Percentiles rank a stretch among this genome's conserved stretches.
Conservation (phyloP, 2,797 vertebrate genomes). For the Sebastes cheni region DNA sequence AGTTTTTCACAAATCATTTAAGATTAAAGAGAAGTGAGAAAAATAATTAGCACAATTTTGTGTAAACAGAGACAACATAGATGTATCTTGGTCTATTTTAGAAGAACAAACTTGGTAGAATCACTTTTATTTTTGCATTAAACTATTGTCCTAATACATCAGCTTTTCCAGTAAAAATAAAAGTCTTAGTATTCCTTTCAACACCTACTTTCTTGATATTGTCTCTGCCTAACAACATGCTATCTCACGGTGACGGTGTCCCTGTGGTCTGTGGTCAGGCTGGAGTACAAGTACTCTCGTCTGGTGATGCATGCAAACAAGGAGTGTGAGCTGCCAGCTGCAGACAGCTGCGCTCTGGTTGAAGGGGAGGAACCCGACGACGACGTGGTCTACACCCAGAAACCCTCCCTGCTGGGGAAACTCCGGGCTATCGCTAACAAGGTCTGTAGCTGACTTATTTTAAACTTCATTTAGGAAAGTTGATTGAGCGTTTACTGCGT, state of each 20-base stretch:
- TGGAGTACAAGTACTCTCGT: conserved; percentile 98
- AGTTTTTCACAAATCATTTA: neutral
- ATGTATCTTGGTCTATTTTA: neutral
- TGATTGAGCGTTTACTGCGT: neutral
- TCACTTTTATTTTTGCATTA: neutral
- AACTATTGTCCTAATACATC: neutral
- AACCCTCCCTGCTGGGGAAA: conserved; percentile 92
- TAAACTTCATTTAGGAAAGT: neutral
- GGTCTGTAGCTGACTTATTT: conserved; percentile 74
- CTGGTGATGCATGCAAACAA: conserved; percentile 96
- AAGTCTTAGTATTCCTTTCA: neutral
- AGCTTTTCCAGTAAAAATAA: neutral
- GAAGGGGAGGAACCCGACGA: conserved; percentile 92
- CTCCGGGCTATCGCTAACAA: conserved; percentile 94
- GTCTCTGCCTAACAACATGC: neutral
- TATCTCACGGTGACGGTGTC: conserved; percentile 2
- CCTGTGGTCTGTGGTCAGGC: conserved; percentile 74
- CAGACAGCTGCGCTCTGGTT: conserved; percentile 96
- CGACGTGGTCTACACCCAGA: conserved; percentile 93
- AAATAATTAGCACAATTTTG: neutral
- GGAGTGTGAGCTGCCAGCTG: conserved; percentile 93
- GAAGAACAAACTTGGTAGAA: neutral
- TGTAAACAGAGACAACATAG: too few species aligned
- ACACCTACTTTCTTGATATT: neutral
- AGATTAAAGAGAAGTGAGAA: neutral